Evolutionary conservation across 2,888 invertebrate genomes (phyloP), one percentile per base, ranked within the genome.

Genomic region (Macroteleia sp.): DNA sequence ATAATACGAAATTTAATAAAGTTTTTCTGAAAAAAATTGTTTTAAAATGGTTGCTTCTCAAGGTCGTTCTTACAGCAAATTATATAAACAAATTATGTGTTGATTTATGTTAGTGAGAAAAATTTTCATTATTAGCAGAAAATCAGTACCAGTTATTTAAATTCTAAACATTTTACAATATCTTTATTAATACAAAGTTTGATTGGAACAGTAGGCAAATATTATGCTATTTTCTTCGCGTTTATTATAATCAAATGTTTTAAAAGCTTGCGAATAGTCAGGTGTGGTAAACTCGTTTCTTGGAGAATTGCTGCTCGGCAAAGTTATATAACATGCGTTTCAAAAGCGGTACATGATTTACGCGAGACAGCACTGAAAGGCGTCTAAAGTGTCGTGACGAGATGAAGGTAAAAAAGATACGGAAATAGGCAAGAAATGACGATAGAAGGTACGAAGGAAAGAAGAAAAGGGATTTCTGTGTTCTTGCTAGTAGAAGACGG

Each of bases 401-500:
- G 54, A 61, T 54, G 70, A 61, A 61, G 42, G 70, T 62, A 39
- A 56, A 62, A 71, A 56, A 71, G 62, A 62, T 71, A 71, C 62
- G 56, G 46, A 71, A 71, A 62, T 56, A 46, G 71, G 75, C 75
- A 77, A 67, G 62, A 46, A 64, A 46, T 16, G 41, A 39, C 42
- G 20, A 32, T 52, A 61, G 67, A 50, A 30, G 30, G 56, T 48
- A 67, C 42, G 30, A 46, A 56, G 39, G 46, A 67, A 66, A 32
- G 61, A 36, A 44, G 22, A 62, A 57, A 61, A 59, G 44, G 67
- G 62, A 66, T 57, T 66, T 66, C 41, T 25, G 32, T 69, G 59
- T 54, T 66, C 52, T 48, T 64, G 74, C 77, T 67, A 50, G 71
- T 76, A 75, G 81, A 84, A 88, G 87, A 89, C 85, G 87, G 87